Base-by-base conservation (phyloP, 2,797 vertebrate genomes). In the Ptychobarbus kaznakovi region DNA sequence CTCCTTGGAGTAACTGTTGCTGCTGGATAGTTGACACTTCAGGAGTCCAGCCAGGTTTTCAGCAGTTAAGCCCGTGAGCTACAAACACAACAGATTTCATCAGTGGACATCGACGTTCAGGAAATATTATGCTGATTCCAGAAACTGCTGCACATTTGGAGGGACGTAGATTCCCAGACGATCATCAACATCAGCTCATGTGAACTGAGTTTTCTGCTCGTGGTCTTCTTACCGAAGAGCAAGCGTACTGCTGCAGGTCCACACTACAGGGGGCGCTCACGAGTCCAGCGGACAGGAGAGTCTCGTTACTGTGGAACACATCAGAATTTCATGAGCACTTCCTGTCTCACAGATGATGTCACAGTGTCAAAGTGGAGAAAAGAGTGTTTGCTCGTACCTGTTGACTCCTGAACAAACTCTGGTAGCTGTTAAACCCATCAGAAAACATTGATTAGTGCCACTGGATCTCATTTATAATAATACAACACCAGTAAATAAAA, bases 31-130 rank as follows among this genome's bases (percentile, higher is more conserved):
- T 73, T 93, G 32, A 80, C 95, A 95, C 66, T 70, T 86, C 75
- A 95, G 84, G 1, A 95, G 91, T 32, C 91, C 90, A 72, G 68
- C 92, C 90, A 95, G 92, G 44, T 93, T 91, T 80, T 81, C 9
- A 69, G 94, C 91, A 65, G 92, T 92, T 87, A 95, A 12, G 12
- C 15, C 63, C 4, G 28, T 28, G 7, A 81, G 22, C 86, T 87
- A 40, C 49, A 5, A 66, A 28, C 42, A 74, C 20, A 66, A 32
- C 6, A 15, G 7, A 78, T 61, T n/a, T 61, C 12, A 5, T 51
- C 44, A 49, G 22, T 56, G 20, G n/a, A 28, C 8, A 72, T 11
- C 12, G 16, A 11, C 0, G 10, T 9, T 82, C 13, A 70, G 32
- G 22, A 70, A 25, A 42, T 5, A 42, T 63, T 6, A 12, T 20